Base-by-base conservation (phyloP, 2,797 vertebrate genomes). In the Peromyscus melanophrys region DNA sequence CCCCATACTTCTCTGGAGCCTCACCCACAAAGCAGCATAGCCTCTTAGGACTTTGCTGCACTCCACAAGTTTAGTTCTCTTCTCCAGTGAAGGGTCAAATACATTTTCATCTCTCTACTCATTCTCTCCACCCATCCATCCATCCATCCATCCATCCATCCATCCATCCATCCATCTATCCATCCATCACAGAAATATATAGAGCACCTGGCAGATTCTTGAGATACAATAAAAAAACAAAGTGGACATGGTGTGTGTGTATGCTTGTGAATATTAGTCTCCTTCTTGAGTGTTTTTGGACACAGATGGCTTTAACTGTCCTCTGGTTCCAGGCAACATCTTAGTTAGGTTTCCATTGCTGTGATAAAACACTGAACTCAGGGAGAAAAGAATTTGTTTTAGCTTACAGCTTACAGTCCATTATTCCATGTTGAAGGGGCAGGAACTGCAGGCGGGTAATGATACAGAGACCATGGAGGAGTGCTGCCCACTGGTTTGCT, bases 271-370 rank as follows among this genome's bases (percentile, higher is more conserved):
- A 59, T 57, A 14, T 52, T 40, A 10, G 0, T 80, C 63, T 83
- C 49, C 40, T 95, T 25, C 13, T 80, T 67, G 76, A 52, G 52
- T 27, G 80, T 6, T 55, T 95, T 71, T 71, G 63, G 37, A 77
- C 25, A 90, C 14, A 83, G 43, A 34, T 91, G 34, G 12, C 75
- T n/a, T n/a, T n/a, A n/a, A 80, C 34, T 82, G 69, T 37, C 43
- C 61, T 97, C 57, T 95, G 43, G 52, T 83, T 75, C 82, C 63
- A 71, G 75, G n/a, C 63, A 69, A 55, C 52, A 46, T 37, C 34
- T n/a, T 52, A 6, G 21, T 52, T 52, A 16, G 31, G 63, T 69
- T 67, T 52, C 43, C 52, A 31, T n/a, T 69, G 63, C 21, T 52
- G 31, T 14, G 34, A 37, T 52, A n/a, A 69, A 27, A 69, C 46